Percentiles rank a stretch among this genome's conserved stretches.
Evolutionary conservation across 2,888 invertebrate species (phyloP).

Genomic region (Mythimna ferrago): DNA sequence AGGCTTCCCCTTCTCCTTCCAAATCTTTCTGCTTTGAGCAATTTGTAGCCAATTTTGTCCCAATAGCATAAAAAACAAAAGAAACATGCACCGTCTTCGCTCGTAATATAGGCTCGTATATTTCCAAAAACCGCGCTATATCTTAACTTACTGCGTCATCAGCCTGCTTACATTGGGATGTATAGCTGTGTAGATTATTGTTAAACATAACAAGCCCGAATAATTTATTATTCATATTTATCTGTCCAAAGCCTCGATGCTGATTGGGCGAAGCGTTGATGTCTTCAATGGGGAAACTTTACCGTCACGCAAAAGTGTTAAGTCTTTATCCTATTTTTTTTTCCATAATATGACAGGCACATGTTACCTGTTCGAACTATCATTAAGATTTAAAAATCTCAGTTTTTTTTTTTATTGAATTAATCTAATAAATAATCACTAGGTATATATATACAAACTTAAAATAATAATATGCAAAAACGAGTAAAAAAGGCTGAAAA

Average conservation of each 20-base stretch:
- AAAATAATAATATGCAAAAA: too few relatives aligned
- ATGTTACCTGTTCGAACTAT: neutral
- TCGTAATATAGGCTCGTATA: slow-evolving; percentile 46
- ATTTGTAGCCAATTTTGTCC: too few relatives aligned
- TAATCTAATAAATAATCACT: too few relatives aligned
- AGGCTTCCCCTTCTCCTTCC: too few relatives aligned
- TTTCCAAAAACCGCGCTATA: slow-evolving; percentile 62
- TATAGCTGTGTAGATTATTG: slow-evolving; percentile 26
- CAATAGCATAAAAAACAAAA: too few relatives aligned
- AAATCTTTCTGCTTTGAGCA: too few relatives aligned
- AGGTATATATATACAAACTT: too few relatives aligned
- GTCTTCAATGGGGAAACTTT: slow-evolving; percentile 10
- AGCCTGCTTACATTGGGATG: slow-evolving; percentile 50
- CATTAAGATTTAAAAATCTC: too few relatives aligned
- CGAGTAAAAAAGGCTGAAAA: too few relatives aligned
- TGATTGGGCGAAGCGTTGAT: slow-evolving; percentile 17
- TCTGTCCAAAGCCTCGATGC: neutral
- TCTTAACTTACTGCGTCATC: slow-evolving; percentile 73
- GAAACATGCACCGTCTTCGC: neutral
- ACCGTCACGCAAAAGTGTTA: neutral
- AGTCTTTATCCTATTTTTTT: neutral
- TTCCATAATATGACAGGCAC: neutral
- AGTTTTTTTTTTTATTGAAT: too few relatives aligned
- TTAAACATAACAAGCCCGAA: slow-evolving; percentile 1
- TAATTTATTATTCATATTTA: slow-evolving; percentile 36